These are phyloP conservation scores for Bubo scandiacus DNA, from an alignment of 2,113 vertebrate species.

Conservation along the genomic window DNA sequence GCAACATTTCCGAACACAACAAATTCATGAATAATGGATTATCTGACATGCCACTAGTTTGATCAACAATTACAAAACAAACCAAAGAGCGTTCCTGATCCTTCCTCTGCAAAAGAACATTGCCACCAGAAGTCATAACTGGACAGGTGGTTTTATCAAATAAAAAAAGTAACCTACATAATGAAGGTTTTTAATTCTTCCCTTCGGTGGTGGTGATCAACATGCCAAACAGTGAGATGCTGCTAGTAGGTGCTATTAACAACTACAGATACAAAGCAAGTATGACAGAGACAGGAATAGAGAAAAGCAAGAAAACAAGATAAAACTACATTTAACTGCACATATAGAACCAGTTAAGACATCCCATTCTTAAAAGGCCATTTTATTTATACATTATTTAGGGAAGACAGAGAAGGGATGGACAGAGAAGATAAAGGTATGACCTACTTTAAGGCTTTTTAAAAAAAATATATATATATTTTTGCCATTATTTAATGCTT, in stretches of 20 bases:
- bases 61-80: neutral
- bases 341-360: too few relatives aligned
- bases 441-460: neutral
- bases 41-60: neutral
- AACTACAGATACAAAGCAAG: neutral
- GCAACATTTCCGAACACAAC: neutral
- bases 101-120: neutral
- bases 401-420: neutral
- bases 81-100: neutral
- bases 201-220: neutral
- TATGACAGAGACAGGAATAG: accelerated
- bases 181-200: accelerated
- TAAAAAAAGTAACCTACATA: accelerated
- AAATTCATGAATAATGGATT: neutral
- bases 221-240: neutral
- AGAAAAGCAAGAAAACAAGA: neutral
- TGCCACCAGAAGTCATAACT: neutral
- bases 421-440: neutral
- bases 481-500: neutral
- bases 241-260: neutral
- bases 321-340: neutral
- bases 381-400: neutral
- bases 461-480: neutral
- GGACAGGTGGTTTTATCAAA: neutral
- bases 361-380: neutral